Evolutionary conservation across 2,888 invertebrate species (phyloP).

Genomic region (Ecdyonurus torrentis): DNA sequence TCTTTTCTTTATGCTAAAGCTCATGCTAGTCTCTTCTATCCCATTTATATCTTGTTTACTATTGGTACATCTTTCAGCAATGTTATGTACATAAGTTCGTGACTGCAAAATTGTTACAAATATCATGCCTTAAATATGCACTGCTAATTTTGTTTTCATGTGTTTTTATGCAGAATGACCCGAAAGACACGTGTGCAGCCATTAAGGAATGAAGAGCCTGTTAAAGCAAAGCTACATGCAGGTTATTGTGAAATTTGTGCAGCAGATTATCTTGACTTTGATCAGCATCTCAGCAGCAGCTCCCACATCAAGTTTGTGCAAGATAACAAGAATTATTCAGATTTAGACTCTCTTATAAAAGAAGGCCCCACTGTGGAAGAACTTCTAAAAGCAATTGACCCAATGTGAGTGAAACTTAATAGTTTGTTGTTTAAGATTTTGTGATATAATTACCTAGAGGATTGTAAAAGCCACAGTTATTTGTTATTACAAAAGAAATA

Average conservation of each 20-base stretch:
- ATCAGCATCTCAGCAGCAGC: slow-evolving; percentile 53
- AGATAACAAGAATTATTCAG: slow-evolving; percentile 55
- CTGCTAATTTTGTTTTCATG: background rate
- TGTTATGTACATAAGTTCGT: too few relatives aligned
- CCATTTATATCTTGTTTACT: too few relatives aligned
- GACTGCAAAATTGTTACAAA: too few relatives aligned
- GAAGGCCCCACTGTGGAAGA: slow-evolving; percentile 48
- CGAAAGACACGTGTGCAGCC: slow-evolving; percentile 27
- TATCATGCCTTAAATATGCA: too few relatives aligned
- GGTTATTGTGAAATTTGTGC: slow-evolving; percentile 73
- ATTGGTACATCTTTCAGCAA: too few relatives aligned
- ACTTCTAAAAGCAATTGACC: slow-evolving; percentile 34
- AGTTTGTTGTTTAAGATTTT: too few relatives aligned
- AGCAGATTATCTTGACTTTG: slow-evolving; percentile 49
- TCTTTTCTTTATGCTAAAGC: too few relatives aligned
- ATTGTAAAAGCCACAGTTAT: too few relatives aligned
- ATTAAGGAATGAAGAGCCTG: background rate
- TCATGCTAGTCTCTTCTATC: too few relatives aligned
- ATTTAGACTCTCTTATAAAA: slow-evolving; percentile 52
- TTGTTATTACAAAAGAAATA: too few relatives aligned
- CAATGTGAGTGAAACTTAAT: background rate
- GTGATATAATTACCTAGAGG: too few relatives aligned
- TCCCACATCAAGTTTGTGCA: slow-evolving; percentile 56
- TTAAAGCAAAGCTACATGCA: slow-evolving; percentile 11
- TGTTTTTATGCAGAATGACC: slow-evolving; percentile 34